Base-by-base conservation (phyloP, 2,797 vertebrate species). In the Tamandua tetradactyla region DNA sequence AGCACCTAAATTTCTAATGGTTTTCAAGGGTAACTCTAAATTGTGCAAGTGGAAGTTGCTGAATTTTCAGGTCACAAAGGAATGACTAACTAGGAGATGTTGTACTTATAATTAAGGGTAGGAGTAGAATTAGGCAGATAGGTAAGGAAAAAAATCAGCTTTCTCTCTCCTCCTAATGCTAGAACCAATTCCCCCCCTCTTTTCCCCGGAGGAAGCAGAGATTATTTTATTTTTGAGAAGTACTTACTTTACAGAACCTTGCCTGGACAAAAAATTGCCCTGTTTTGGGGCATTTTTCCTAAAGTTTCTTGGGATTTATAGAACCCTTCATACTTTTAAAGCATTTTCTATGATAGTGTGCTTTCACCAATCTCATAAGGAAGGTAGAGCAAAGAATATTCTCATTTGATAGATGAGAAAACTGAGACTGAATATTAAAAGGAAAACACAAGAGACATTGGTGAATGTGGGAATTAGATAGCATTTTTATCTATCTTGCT, bases 11-110 rank as follows among this genome's bases (percentile, higher is more conserved):
- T 96, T 89, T 93, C 92, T 91, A 89, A 81, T 93, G 94, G 95
- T 94, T 92, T 96, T 97, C 88, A 97, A 97, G 96, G 94, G 68
- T 91, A 93, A 42, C 12, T 95, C 85, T 94, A 87, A 95, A 78
- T 52, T 42, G 11, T 85, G 14, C 52, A 62, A 2, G 2, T 71
- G 75, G 64, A 93, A 76, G 44, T 55, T 88, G 23, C 85, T 57
- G 44, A 92, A 78, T 86, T 32, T 44, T 44, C 27, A 76, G 75
- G 40, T 40, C 90, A 81, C 64, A 80, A 89, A 87, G 68, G 52
- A 89, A 89, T 92, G 82, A 61, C 79, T 92, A 88, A 79, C n/a
- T 72, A 85, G 71, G 85, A 96, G 68, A 95, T 81, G 72, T 94
- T 20, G 71, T 89, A 74, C 61, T 94, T 82, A 75, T 90, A 85